These are phyloP conservation scores for Orestias chungarensis DNA, from an alignment of 2,797 vertebrate genomes.

Conservation along the genomic window DNA sequence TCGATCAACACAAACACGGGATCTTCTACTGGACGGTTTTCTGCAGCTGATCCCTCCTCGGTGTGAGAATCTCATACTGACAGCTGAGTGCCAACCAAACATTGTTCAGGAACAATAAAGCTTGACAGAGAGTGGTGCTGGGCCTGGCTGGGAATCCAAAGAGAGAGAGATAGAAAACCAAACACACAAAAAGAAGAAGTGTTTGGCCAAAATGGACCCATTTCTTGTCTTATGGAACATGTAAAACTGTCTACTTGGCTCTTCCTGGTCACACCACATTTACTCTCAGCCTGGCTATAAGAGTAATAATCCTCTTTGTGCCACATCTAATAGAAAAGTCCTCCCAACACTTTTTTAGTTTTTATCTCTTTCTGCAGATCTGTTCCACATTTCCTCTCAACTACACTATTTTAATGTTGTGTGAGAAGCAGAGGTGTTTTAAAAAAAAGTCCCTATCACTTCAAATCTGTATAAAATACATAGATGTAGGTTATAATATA, in stretches of 20 bases:
- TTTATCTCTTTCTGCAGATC: not conserved
- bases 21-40: not conserved
- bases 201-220: not conserved
- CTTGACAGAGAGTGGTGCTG: slow-evolving; percentile 12
- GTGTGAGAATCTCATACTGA: not conserved
- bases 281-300: not conserved
- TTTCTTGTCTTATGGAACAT: not conserved
- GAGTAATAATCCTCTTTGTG: not conserved
- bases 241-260: not conserved
- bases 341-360: not conserved
- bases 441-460: too few species aligned
- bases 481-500: not conserved
- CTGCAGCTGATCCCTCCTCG: not conserved
- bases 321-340: not conserved
- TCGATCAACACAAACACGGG: not conserved
- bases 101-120: slow-evolving; percentile 21
- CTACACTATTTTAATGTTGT: not conserved
- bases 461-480: not conserved
- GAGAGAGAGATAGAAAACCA: not conserved
- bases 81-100: not conserved
- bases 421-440: too few species aligned
- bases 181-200: too few species aligned
- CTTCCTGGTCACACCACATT: not conserved
- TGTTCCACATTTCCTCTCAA: not conserved
- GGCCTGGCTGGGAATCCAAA: not conserved